phyloP scores from a whole-genome alignment of 2,888 invertebrate species.

The Xanthorhoe spadicearia region DNA sequence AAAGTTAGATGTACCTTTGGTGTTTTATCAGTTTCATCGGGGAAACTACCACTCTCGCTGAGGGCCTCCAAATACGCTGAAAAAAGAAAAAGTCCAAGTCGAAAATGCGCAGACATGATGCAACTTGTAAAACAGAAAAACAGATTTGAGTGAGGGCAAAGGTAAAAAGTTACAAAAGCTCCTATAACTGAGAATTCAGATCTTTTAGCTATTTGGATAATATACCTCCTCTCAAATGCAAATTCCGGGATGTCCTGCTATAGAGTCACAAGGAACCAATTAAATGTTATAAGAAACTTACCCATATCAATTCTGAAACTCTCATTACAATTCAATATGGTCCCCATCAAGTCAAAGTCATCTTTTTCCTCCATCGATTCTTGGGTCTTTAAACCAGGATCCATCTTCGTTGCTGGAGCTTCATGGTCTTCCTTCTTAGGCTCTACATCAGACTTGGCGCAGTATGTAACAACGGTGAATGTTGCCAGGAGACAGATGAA shows the following conservation, averaged over 20 bases:
- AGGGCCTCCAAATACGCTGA: conserved; percentile 78
- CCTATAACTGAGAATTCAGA: too few relatives aligned
- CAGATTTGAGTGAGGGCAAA: too few relatives aligned
- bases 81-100: conserved; percentile 37
- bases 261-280: too few relatives aligned
- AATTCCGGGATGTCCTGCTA: too few relatives aligned
- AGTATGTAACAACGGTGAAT: conserved; percentile 7
- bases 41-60: conserved; percentile 82
- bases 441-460: conserved; percentile 7
- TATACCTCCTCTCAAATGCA: too few relatives aligned
- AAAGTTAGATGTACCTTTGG: conserved; percentile 83
- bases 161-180: too few relatives aligned
- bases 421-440: conserved; percentile 4
- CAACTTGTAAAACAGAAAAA: too few relatives aligned
- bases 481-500: conserved; percentile 12
- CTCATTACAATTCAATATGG: conserved; percentile 80
- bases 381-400: conserved; percentile 19
- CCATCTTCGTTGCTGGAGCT: conserved; percentile 15
- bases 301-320: conserved; percentile 81
- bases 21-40: conserved; percentile 83
- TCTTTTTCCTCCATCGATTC: conserved; percentile 27
- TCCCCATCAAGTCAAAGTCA: conserved; percentile 62
- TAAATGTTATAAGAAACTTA: conserved; percentile 54
- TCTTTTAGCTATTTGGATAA: too few relatives aligned
- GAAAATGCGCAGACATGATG: too few relatives aligned